Evolutionary conservation across 2,797 vertebrate species (phyloP), one percentile per base, ranked within the genome.

Genomic region (Myiotriccus ornatus): DNA sequence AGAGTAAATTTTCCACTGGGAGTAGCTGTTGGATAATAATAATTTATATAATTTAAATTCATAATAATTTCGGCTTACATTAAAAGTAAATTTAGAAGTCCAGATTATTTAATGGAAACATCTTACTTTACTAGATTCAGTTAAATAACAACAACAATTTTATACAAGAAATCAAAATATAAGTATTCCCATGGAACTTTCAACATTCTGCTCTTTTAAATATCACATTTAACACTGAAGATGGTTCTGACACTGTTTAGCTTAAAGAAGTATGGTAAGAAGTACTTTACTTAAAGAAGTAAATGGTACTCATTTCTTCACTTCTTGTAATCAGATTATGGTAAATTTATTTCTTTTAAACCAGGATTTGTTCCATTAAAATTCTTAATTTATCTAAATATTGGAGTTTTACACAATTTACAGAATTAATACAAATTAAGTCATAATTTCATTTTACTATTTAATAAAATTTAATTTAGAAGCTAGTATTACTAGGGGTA

Each of bases 401-500:
- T 22, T 44, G 28, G 3, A 13, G 6, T 22, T 60, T 60, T 70
- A 43, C 11, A 46, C 11, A 41, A 24, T 71, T 65, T 52, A 69
- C 12, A 70, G 34, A 60, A 23, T 27, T 21, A 49, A 39, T 44
- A 43, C 11, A 44, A 49, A 39, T 59, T 32, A 50, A 47, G 1
- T 60, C 6, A 44, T 28, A 65, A 22, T 27, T 55, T 21, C 15
- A 46, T 35, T 75, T 90, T 71, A 32, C 2, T 56, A 7, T 59
- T 63, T 19, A 63, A 63, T 63, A 30, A 7, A 5, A 35, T 44
- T 50, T 44, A 41, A 25, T 76, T 65, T 77, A 32, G 10, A 64
- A 55, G 4, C 34, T 5, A 47, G 0, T 30, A 14, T 73, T 49
- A 32, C 13, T 25, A 10, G 3, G 3, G 0, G 0, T 62, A 15